Percentiles rank a stretch among this genome's conserved stretches.
These are phyloP conservation scores for Luffia ferchaultella DNA, from an alignment of 2,888 invertebrate species.

Conservation along the genomic window DNA sequence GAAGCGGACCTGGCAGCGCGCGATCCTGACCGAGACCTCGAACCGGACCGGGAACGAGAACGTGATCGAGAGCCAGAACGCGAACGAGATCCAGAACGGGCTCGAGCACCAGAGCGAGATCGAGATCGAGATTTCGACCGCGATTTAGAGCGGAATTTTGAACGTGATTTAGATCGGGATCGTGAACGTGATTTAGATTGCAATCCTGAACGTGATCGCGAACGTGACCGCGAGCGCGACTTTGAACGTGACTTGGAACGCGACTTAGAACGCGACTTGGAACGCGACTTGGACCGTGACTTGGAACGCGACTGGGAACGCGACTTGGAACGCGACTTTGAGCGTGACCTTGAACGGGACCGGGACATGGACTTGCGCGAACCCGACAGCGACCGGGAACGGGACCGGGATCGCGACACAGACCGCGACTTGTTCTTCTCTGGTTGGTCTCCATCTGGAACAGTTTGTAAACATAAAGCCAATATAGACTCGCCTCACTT, in stretches of 20 bases:
- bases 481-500: no score
- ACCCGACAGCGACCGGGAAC: slow-evolving; percentile 22
- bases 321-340: slow-evolving; percentile 17
- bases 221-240: slow-evolving; percentile 19
- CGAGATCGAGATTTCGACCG: slow-evolving; percentile 14
- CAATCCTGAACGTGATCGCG: slow-evolving; percentile 17
- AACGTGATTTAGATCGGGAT: slow-evolving; percentile 21
- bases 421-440: background rate
- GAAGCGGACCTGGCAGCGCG: slow-evolving; percentile 15
- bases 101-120: slow-evolving; percentile 19
- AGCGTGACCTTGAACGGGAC: slow-evolving; percentile 23
- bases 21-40: slow-evolving; percentile 21
- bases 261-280: slow-evolving; percentile 19
- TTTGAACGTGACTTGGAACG: slow-evolving; percentile 21
- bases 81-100: slow-evolving; percentile 19
- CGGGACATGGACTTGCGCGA: slow-evolving; percentile 26
- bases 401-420: background rate
- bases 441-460: background rate
- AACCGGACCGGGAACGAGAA: slow-evolving; percentile 28
- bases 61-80: slow-evolving; percentile 22
- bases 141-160: slow-evolving; percentile 18
- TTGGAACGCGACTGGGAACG: slow-evolving; percentile 22
- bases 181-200: slow-evolving; percentile 17
- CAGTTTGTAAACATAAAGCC: background rate
- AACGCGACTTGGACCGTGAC: slow-evolving; percentile 14